Base-by-base conservation (phyloP, 2,797 vertebrate genomes). In the Phrynocephalus guinanensis region DNA sequence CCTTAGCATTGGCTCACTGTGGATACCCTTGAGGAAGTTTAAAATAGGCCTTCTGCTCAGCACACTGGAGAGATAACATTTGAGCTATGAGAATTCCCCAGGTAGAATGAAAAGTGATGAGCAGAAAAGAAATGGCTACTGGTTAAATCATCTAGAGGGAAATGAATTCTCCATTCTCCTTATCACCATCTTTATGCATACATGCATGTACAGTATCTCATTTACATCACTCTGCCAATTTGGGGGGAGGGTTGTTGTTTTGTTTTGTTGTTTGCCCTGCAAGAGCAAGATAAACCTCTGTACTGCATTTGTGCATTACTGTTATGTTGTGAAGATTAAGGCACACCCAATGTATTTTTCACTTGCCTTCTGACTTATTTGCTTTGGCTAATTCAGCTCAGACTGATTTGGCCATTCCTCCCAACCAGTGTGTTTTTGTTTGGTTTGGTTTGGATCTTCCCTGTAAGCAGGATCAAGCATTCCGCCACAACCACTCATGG, bases 181-280 rank as follows among this genome's bases (percentile, higher is more conserved):
- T 84, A 87, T 44, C 1, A 87, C 24, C 30, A 86, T 88, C 86
- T 91, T 67, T 76, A 81, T 90, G 1, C 86, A 56, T 90, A 84
- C 87, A 73, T 24, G n/a, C 30, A 86, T 11, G 38, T 33, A 10
- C 38, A 44, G 38, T 77, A 75, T n/a, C n/a, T 87, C 79, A n/a
- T 85, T 94, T 80, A 83, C 92, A 50, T 38, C 38, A 30, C 16
- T 85, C 78, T 82, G 71, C 89, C n/a, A 88, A 90, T 92, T 48
- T 72, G 60, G 83, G 56, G 18, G 83, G 38, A 4, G 38, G 38
- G 33, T 3, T 44, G 38, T 44, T 44, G 38, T 44, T 44, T 44
- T 44, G 38, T 44, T 44, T 44, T 44, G 38, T 44, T 44, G 38
- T n/a, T 87, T 20, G 63, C 30, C 60, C 67, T 77, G 8, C 50